Percentiles rank a stretch among this genome's conserved stretches.
These are phyloP conservation scores for Atethmia centrago DNA, from an alignment of 2,888 invertebrate species.

Conservation along the genomic window DNA sequence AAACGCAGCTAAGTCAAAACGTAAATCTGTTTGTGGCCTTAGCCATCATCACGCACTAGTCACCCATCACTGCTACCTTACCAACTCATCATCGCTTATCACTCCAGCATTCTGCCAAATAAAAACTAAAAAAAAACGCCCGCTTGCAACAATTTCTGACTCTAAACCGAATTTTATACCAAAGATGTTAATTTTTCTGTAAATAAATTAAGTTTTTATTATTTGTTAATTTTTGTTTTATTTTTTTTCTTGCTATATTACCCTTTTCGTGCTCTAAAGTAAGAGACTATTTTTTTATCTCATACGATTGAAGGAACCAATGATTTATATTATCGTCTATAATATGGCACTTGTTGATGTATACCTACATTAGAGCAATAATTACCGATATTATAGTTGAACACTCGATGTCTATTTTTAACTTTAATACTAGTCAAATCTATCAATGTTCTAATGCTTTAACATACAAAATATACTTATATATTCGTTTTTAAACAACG, in stretches of 20 bases:
- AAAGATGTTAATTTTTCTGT: slow-evolving; percentile 78
- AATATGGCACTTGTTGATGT: slow-evolving; percentile 79
- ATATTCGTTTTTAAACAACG: slow-evolving; percentile 61
- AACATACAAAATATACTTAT: slow-evolving; percentile 70
- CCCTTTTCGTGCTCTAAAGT: slow-evolving; percentile 55
- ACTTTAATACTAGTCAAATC: slow-evolving; percentile 76
- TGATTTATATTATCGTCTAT: slow-evolving; percentile 74
- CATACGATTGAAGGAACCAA: slow-evolving; percentile 75
- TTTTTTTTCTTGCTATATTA: slow-evolving; percentile 59
- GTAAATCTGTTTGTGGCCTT: slow-evolving; percentile 86
- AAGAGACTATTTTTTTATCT: slow-evolving; percentile 65
- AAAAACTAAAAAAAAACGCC: slow-evolving; percentile 72
- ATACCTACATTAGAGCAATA: slow-evolving; percentile 86
- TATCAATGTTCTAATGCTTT: slow-evolving; percentile 80
- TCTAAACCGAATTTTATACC: slow-evolving; percentile 69
- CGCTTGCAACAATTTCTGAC: slow-evolving; percentile 75
- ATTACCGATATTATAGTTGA: slow-evolving; percentile 81
- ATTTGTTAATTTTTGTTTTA: slow-evolving; percentile 70
- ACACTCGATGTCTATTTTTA: slow-evolving; percentile 86
- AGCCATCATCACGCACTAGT: slow-evolving; percentile 82
- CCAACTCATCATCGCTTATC: slow-evolving; percentile 83
- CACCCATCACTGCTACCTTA: slow-evolving; percentile 87
- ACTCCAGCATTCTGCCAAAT: slow-evolving; percentile 72
- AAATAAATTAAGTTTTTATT: slow-evolving; percentile 78
- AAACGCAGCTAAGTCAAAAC: slow-evolving; percentile 88